Evolutionary conservation across 2,797 vertebrate genomes (phyloP), one percentile per base, ranked within the genome.

Genomic region (Pseudochirops cupreus): DNA sequence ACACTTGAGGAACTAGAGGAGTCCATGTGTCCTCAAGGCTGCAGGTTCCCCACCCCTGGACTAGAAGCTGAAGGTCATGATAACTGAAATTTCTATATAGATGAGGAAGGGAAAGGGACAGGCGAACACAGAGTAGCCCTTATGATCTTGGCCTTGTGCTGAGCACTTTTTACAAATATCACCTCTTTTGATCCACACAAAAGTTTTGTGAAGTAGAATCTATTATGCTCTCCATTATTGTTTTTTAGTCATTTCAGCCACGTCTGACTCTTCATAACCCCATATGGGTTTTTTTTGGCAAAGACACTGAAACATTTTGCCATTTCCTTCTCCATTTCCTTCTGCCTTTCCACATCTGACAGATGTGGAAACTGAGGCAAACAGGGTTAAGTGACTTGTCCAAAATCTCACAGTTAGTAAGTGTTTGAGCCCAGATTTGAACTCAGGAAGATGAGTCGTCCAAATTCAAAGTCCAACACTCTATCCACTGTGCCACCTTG

Each of bases 71-170:
- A 62, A 58, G 28, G 29, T 4, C 31, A 62, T 1, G 29, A 33
- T 31, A 62, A 33, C 58, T 62, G 28, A 29, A 3, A 29, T 58
- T 29, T 62, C 58, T 62, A 31, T 0, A 11, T 28, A 4, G 58
- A 62, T 4, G 13, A 12, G 62, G 4, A n/a, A n/a, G 62, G 33
- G 33, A 6, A 16, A 16, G 14, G 33, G 31, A 67, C 14, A 5
- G 0, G 13, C 5, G 14, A 67, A 5, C 4, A 62, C 3, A 33
- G 0, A 62, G 59, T 4, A 13, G 1, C 62, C 4, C 2, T n/a
- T 33, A 16, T 67, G 33, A 0, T 12, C 62, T 4, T 16, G 24
- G 13, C 33, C 33, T n/a, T 16, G 12, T 5, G 58, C 29, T 59
- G 31, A 29, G 58, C 58, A 67, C 59, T 33, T 33, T 14, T 14